Conservation (phyloP, 2,113 vertebrate species). For the Myotis lucifugus region DNA sequence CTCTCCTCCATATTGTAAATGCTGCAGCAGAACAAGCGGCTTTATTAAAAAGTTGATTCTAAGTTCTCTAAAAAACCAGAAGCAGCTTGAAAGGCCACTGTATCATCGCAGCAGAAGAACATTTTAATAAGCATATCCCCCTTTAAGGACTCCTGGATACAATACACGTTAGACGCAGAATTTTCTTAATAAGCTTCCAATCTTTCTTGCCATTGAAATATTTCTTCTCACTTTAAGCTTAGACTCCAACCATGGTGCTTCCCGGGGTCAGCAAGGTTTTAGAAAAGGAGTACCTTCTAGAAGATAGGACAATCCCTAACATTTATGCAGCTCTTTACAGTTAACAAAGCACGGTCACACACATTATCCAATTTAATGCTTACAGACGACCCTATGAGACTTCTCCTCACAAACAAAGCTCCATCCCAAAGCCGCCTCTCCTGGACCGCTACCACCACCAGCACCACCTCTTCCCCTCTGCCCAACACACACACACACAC, state of each 20-base stretch:
- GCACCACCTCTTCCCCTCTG: background rate
- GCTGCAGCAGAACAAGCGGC: background rate
- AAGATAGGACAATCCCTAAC: constrained; percentile 44
- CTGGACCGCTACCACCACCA: background rate
- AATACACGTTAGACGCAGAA: background rate
- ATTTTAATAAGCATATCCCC: background rate
- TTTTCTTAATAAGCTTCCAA: background rate
- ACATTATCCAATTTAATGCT: background rate
- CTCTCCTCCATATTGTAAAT: constrained; percentile 51
- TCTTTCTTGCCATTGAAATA: constrained; percentile 4
- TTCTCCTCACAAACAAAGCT: background rate
- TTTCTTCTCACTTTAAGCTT: constrained; percentile 33
- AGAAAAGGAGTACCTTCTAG: constrained; percentile 1
- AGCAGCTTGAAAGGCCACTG: background rate
- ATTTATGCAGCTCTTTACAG: background rate
- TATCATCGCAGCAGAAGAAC: background rate
- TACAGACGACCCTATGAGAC: background rate
- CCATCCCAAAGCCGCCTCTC: background rate
- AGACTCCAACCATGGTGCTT: background rate
- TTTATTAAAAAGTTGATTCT: background rate
- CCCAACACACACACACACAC: background rate
- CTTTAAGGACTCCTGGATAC: background rate
- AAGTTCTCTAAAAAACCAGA: constrained; percentile 31
- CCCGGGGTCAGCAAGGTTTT: background rate
- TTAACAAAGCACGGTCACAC: background rate